Percentiles rank a stretch among this genome's conserved stretches.
Conservation (phyloP, 2,113 vertebrate species). For the Seriola quinqueradiata region DNA sequence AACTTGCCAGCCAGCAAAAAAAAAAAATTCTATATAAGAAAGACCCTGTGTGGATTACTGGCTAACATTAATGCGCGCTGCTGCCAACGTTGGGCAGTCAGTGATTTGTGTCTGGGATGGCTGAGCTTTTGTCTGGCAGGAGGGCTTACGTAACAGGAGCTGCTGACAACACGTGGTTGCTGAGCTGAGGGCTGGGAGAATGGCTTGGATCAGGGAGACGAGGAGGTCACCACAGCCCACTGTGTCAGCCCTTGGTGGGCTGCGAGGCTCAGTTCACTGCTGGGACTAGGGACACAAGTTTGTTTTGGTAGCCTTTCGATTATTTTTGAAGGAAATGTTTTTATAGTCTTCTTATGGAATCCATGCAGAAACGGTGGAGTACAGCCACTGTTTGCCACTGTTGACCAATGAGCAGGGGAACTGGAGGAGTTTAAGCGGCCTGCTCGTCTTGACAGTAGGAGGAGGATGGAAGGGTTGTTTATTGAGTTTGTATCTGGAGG, state of each 20-base stretch:
- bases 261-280: slow-evolving; percentile 31
- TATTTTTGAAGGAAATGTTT: slow-evolving; percentile 9
- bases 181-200: slow-evolving; percentile 69
- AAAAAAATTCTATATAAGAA: slow-evolving; percentile 3
- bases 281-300: slow-evolving; percentile 6
- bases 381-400: background rate
- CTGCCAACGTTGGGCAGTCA: slow-evolving; percentile 60
- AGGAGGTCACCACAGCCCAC: slow-evolving; percentile 69
- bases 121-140: slow-evolving; percentile 79
- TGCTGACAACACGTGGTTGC: slow-evolving; percentile 80
- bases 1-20: background rate
- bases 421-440: background rate
- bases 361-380: background rate
- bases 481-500: background rate
- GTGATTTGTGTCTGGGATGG: slow-evolving; percentile 72
- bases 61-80: slow-evolving; percentile 26
- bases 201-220: slow-evolving; percentile 68
- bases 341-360: background rate
- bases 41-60: slow-evolving; percentile 47
- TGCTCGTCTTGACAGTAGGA: background rate
- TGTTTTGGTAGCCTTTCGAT: slow-evolving; percentile 6
- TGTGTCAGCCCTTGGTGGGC: slow-evolving; percentile 34
- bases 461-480: background rate
- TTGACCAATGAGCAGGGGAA: slow-evolving; percentile 10
- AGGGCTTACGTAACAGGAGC: slow-evolving; percentile 77